Base-by-base conservation (phyloP, 64 coral and sea anemone genomes). In the Montipora efflorescens region DNA sequence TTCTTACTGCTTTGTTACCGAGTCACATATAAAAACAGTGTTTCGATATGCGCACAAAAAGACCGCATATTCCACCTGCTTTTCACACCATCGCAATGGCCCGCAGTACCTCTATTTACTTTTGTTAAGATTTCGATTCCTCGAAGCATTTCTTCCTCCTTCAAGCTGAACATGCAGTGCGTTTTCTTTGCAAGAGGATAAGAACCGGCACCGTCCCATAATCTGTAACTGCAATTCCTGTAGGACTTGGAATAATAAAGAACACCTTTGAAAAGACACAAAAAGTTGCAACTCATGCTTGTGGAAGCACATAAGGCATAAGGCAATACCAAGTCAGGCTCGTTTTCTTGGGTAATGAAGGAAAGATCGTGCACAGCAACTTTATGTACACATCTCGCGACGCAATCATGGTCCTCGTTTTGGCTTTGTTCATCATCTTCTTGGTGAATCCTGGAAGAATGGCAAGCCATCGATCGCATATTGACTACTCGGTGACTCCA, bases 161-260 rank as follows among this genome's bases (percentile, higher is more conserved):
- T 74, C 46, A 71, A 44, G 46, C 66, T 72, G 49, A 46, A 91
- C 8, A 91, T 36, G 36, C 36, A 36, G 59, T 49, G 57, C 16
- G 48, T 84, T 79, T 74, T 83, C 59, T 69, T 83, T 91, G 77
- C 90, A 57, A 8, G 90, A 91, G 18, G 79, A 91, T n/a, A 91
- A 9, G 62, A 83, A 46, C 36, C 36, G 36, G 36, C 47, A 83
- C 78, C 3, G 79, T 94, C 19, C 85, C 74, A 49, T 12, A 18
- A 16, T 94, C 74, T 79, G 74, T 88, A 3, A 93, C 47, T 59
- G 74, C 92, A 80, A 93, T 93, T 14, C 92, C 92, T 43, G 51
- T 80, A 1, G 47, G 75, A 23, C 92, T 75, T 67, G 82, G 83
- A 88, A 93, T 48, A 55, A 55, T 55, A 55, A 55, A 10, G 52